Percentiles rank a stretch among this genome's conserved stretches.
Evolutionary conservation across 2,113 vertebrate genomes (phyloP).

Genomic region (Sphaerodactylus townsendi): DNA sequence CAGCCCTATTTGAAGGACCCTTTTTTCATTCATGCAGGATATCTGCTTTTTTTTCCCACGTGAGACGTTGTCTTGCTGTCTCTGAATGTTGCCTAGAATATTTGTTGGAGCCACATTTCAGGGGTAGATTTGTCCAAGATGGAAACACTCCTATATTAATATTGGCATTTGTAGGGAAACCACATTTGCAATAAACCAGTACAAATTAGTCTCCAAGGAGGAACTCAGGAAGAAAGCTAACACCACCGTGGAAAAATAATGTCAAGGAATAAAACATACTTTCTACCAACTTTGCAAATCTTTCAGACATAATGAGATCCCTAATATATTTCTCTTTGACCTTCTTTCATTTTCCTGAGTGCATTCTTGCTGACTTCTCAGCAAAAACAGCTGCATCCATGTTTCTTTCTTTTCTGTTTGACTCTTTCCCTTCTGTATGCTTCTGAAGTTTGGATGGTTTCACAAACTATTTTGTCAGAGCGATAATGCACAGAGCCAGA

Average conservation of each 20-base stretch:
- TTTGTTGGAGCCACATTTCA: slow-evolving; percentile 48
- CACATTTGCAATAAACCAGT: slow-evolving; percentile 31
- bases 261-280: slow-evolving; percentile 38
- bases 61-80: slow-evolving; percentile 36
- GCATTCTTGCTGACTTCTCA: too few relatives aligned
- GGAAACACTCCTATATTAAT: slow-evolving; percentile 55
- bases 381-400: too few relatives aligned
- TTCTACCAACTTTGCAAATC: slow-evolving; percentile 5
- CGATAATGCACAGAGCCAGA: too few relatives aligned
- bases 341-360: too few relatives aligned
- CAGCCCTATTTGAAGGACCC: too few relatives aligned
- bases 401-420: too few relatives aligned
- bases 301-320: too few relatives aligned
- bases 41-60: slow-evolving; percentile 25
- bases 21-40: too few relatives aligned
- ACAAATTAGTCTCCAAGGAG: slow-evolving; percentile 44
- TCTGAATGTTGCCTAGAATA: slow-evolving; percentile 17
- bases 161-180: slow-evolving; percentile 51
- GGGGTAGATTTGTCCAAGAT: slow-evolving; percentile 41
- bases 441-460: too few relatives aligned
- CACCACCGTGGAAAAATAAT: slow-evolving; percentile 36
- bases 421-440: too few relatives aligned
- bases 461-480: too few relatives aligned
- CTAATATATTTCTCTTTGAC: too few relatives aligned
- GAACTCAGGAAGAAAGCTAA: slow-evolving; percentile 47